Evolutionary conservation across 2,888 invertebrate genomes (phyloP).

Genomic region (Craniophora ligustri): DNA sequence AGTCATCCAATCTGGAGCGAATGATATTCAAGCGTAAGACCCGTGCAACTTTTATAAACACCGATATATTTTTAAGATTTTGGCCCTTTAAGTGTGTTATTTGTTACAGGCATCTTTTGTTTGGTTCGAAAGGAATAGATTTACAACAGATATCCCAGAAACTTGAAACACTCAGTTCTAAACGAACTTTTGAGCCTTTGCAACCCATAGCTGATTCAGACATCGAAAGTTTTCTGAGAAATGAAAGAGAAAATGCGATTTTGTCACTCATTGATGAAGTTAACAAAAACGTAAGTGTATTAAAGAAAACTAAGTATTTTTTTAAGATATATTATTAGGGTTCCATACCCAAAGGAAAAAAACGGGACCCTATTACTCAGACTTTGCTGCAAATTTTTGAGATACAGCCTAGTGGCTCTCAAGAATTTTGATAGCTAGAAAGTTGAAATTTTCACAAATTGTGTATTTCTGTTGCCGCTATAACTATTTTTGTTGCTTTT

Average conservation of each 20-base stretch:
- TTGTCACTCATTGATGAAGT: conserved; percentile 96
- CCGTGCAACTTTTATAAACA: conserved; percentile 5
- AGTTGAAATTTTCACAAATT: no score
- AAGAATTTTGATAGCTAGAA: no score
- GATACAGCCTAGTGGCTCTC: no score
- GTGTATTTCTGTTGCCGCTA: no score
- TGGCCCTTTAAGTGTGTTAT: background rate
- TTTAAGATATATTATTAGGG: no score
- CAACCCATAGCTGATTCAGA: conserved; percentile 97
- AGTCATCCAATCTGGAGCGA: conserved; percentile 95
- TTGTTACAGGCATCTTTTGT: conserved; percentile 92
- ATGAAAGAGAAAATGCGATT: conserved; percentile 98
- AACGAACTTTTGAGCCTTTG: conserved; percentile 95
- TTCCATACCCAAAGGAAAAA: no score
- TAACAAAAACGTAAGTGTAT: conserved; percentile 92
- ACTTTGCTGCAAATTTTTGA: no score
- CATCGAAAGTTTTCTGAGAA: conserved; percentile 95
- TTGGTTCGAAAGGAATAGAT: conserved; percentile 97
- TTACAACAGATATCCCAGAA: conserved; percentile 97
- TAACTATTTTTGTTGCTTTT: no score
- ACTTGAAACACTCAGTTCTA: conserved; percentile 95
- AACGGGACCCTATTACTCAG: no score
- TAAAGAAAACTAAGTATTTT: no score
- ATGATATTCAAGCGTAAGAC: conserved; percentile 97
- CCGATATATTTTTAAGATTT: background rate